Conservation (phyloP, 2,888 invertebrate genomes). For the Idaea aversata region DNA sequence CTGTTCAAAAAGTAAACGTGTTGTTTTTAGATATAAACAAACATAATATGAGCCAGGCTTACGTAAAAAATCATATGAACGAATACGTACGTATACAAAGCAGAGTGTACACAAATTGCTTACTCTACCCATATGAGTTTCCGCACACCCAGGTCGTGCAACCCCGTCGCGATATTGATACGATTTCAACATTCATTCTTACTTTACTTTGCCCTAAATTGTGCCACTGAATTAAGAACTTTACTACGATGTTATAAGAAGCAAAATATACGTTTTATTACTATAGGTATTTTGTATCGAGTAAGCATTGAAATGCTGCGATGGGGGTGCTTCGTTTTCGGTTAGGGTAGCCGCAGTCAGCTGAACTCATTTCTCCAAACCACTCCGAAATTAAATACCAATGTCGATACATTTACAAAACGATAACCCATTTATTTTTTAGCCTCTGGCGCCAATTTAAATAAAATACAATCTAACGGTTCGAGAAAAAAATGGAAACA, state of each 20-base stretch:
- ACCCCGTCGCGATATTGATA: slow-evolving; percentile 12
- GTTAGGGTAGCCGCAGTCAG: slow-evolving; percentile 7
- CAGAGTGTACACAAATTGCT: slow-evolving; percentile 14
- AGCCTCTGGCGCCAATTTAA: background rate
- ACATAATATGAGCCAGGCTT: background rate
- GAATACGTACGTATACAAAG: background rate
- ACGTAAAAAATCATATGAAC: background rate
- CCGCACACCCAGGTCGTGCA: slow-evolving; percentile 13
- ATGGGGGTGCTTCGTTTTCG: slow-evolving; percentile 8
- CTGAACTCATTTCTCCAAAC: slow-evolving; percentile 12
- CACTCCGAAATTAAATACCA: slow-evolving; percentile 6
- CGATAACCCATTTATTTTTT: background rate
- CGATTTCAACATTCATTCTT: slow-evolving; percentile 12
- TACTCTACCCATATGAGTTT: slow-evolving; percentile 9
- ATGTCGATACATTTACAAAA: slow-evolving; percentile 12
- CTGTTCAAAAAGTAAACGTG: background rate
- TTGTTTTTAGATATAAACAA: background rate
- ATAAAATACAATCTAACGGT: too few relatives aligned
- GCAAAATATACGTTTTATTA: background rate
- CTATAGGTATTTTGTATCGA: background rate
- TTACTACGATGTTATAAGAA: slow-evolving; percentile 10
- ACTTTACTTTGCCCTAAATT: background rate
- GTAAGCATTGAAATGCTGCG: slow-evolving; percentile 9
- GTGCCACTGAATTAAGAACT: slow-evolving; percentile 11
- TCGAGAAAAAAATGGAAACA: background rate